A percentile compares a stretch with the other conserved stretches of the same genome.
Conservation (phyloP, 2,888 invertebrate genomes). For the Dryobota labecula region DNA sequence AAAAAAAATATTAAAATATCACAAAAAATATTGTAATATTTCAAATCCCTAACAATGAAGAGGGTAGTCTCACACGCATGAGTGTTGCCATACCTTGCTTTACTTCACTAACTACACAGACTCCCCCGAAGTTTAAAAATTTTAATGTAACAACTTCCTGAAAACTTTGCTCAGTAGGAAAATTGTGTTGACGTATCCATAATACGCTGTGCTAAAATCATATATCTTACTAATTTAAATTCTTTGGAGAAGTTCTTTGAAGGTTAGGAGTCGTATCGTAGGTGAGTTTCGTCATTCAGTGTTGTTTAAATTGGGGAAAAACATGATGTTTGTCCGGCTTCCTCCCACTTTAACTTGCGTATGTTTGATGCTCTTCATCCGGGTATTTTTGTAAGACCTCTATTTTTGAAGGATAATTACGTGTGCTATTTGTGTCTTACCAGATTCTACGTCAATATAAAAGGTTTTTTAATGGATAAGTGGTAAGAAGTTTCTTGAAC, state of each 20-base stretch:
- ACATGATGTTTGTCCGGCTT: neutral
- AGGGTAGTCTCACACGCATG: slow-evolving; percentile 13
- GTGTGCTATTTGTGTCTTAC: no score
- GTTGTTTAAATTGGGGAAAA: slow-evolving; percentile 4
- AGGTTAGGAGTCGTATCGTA: neutral
- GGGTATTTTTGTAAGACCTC: neutral
- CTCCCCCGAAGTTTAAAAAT: slow-evolving; percentile 46
- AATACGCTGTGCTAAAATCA: slow-evolving; percentile 51
- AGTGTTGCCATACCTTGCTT: slow-evolving; percentile 24
- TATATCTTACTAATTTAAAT: slow-evolving; percentile 56
- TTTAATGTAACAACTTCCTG: slow-evolving; percentile 56
- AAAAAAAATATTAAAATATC: slow-evolving; percentile 5
- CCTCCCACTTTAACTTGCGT: neutral
- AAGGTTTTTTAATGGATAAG: neutral
- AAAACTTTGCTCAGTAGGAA: slow-evolving; percentile 47
- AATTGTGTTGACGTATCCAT: slow-evolving; percentile 60
- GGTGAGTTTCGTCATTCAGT: slow-evolving; percentile 15
- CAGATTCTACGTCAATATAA: no score
- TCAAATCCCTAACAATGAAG: slow-evolving; percentile 19
- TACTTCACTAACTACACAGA: slow-evolving; percentile 41
- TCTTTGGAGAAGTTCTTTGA: slow-evolving; percentile 39
- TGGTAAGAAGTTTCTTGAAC: neutral
- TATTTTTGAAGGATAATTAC: neutral
- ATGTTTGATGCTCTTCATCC: neutral
- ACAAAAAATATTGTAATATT: slow-evolving; percentile 34